These are phyloP conservation scores for Zoanthus gigantus DNA, from an alignment of 92 coral and sea anemone genomes.

Conservation along the genomic window DNA sequence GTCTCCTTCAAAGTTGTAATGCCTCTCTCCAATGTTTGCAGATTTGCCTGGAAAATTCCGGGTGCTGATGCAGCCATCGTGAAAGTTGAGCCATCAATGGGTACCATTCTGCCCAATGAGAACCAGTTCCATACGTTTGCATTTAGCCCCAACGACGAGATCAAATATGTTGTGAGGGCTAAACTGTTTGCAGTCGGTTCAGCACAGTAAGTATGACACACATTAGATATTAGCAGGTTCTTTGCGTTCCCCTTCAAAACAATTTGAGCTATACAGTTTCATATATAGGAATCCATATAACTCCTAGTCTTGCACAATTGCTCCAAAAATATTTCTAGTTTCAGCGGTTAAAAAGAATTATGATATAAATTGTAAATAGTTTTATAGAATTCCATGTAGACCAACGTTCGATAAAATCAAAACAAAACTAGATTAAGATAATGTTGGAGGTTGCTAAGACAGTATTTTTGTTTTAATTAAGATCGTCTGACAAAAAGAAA, in stretches of 20 bases:
- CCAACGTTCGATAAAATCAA: neutral
- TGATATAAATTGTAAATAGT: too few relatives aligned
- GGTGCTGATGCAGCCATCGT: slow-evolving; percentile 70
- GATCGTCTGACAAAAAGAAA: slow-evolving; percentile 61
- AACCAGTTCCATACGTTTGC: slow-evolving; percentile 80
- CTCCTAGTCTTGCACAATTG: too few relatives aligned
- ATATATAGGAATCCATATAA: too few relatives aligned
- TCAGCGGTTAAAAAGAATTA: too few relatives aligned
- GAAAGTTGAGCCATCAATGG: slow-evolving; percentile 74
- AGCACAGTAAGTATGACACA: slow-evolving; percentile 22
- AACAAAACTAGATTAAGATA: neutral
- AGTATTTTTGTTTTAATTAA: slow-evolving; percentile 1
- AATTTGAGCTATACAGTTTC: too few relatives aligned
- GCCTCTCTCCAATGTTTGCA: slow-evolving; percentile 16
- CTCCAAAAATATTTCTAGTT: too few relatives aligned
- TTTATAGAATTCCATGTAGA: too few relatives aligned
- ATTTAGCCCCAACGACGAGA: slow-evolving; percentile 80
- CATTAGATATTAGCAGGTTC: too few relatives aligned
- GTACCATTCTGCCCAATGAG: slow-evolving; percentile 84
- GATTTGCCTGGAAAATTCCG: slow-evolving; percentile 87
- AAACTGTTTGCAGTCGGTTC: slow-evolving; percentile 78
- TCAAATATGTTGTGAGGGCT: slow-evolving; percentile 81
- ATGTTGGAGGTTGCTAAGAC: neutral
- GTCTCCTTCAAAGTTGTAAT: neutral
- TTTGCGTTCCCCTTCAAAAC: too few relatives aligned